phyloP scores from a whole-genome alignment of 2,797 vertebrate species.

The Cyprinodon diabolis region DNA sequence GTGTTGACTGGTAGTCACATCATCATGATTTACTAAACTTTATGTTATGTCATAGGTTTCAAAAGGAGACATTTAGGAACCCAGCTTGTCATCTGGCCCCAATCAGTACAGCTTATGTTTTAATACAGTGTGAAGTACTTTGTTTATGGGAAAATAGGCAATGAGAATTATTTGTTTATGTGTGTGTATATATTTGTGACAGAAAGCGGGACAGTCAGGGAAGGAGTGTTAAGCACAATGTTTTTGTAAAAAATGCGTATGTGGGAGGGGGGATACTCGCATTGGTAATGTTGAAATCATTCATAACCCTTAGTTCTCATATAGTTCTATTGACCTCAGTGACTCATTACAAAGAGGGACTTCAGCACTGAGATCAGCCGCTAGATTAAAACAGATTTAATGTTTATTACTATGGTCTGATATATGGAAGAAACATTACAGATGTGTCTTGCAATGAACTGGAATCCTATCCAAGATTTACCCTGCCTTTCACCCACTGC shows the following conservation, averaged over 20 bases:
- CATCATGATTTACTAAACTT: conserved; percentile 49
- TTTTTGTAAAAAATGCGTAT: conserved; percentile 15
- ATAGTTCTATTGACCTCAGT: conserved; percentile 33
- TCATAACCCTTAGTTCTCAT: conserved; percentile 20
- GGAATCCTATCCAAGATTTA: no score
- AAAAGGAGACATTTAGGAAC: conserved; percentile 52
- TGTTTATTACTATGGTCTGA: not conserved
- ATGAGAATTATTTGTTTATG: conserved; percentile 19
- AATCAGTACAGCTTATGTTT: conserved; percentile 60
- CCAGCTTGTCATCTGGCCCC: conserved; percentile 62
- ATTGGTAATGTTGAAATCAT: conserved; percentile 25
- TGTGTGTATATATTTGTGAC: not conserved
- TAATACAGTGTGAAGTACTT: conserved; percentile 51
- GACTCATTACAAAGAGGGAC: conserved; percentile 25
- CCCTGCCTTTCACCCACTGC: no score
- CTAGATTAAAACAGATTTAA: not conserved
- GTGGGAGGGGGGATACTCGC: conserved; percentile 11
- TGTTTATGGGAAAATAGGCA: conserved; percentile 41
- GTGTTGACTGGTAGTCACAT: conserved; percentile 50
- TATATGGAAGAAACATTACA: not conserved
- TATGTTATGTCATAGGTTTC: conserved; percentile 60
- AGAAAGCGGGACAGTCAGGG: conserved; percentile 5
- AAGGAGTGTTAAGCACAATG: conserved; percentile 6
- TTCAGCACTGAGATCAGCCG: conserved; percentile 22
- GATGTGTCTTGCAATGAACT: no score